Conservation (phyloP, 1,140 invertebrate species). For the Scaptomyza montana region DNA sequence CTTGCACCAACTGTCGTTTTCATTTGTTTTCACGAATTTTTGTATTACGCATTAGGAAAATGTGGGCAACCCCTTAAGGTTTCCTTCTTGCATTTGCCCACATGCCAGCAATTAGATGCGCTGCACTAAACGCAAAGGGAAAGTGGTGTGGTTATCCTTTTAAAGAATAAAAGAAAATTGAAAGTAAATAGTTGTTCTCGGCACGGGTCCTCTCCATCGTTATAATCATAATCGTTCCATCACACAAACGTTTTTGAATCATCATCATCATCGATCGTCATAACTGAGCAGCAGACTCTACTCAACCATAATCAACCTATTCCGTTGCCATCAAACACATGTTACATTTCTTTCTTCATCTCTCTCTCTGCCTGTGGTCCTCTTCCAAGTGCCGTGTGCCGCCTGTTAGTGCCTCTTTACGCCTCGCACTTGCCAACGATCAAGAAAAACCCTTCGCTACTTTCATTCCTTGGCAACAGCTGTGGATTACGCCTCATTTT, state of each 20-base stretch:
- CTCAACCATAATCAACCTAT: constrained; percentile 22
- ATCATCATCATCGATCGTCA: constrained; percentile 50
- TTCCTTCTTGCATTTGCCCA: constrained; percentile 33
- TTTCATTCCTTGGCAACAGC: constrained; percentile 68
- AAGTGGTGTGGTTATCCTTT: constrained; percentile 44
- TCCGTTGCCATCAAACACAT: constrained; percentile 68
- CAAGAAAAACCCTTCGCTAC: background rate
- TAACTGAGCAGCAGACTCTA: constrained; percentile 9
- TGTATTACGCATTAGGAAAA: constrained; percentile 61
- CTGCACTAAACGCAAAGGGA: constrained; percentile 27
- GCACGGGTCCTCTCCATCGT: constrained; percentile 27
- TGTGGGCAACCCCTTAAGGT: constrained; percentile 57
- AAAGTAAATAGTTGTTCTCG: constrained; percentile 54
- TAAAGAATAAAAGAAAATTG: constrained; percentile 49
- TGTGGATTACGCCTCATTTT: constrained; percentile 47
- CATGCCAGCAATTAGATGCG: constrained; percentile 69
- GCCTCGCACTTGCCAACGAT: constrained; percentile 43
- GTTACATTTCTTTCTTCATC: constrained; percentile 37
- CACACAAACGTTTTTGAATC: constrained; percentile 29
- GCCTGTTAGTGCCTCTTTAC: constrained; percentile 56
- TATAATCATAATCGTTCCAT: constrained; percentile 40
- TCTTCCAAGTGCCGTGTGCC: constrained; percentile 50
- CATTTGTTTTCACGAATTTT: constrained; percentile 13
- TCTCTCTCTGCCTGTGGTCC: constrained; percentile 49
- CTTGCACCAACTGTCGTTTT: constrained; percentile 55